Evolutionary conservation across 2,113 vertebrate genomes (phyloP).

Genomic region (Trogon surrucura): DNA sequence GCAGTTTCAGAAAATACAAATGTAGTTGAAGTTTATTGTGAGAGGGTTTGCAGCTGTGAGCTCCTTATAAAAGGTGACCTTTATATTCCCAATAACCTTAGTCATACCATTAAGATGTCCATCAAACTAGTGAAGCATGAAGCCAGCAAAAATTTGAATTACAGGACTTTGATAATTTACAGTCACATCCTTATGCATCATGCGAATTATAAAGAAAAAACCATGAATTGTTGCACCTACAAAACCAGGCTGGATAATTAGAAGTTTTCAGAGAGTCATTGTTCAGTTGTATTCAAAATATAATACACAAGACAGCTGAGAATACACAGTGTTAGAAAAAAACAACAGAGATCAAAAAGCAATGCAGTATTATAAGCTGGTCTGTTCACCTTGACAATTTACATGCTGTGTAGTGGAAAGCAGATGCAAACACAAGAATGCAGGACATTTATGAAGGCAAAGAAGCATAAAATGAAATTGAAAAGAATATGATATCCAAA

Average conservation of each 20-base stretch:
- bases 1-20: not conserved
- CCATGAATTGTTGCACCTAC: not conserved
- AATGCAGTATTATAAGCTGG: not conserved
- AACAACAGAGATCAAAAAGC: not conserved
- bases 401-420: not conserved
- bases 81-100: not conserved
- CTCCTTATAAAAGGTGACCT: not conserved
- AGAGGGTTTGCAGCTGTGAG: not conserved
- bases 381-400: not conserved
- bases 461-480: not conserved
- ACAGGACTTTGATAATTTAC: not conserved
- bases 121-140: constrained; percentile 12
- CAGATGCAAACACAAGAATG: not conserved
- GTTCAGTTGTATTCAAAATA: not conserved
- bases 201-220: not conserved
- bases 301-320: not conserved
- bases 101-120: not conserved
- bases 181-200: not conserved
- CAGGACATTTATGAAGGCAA: not conserved
- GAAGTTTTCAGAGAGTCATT: not conserved
- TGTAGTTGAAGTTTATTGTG: not conserved
- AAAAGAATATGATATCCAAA: not conserved
- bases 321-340: not conserved
- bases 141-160: constrained; percentile 25
- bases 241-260: not conserved